Base-by-base conservation (phyloP, 2,797 vertebrate species). In the Acanthurus tractus region DNA sequence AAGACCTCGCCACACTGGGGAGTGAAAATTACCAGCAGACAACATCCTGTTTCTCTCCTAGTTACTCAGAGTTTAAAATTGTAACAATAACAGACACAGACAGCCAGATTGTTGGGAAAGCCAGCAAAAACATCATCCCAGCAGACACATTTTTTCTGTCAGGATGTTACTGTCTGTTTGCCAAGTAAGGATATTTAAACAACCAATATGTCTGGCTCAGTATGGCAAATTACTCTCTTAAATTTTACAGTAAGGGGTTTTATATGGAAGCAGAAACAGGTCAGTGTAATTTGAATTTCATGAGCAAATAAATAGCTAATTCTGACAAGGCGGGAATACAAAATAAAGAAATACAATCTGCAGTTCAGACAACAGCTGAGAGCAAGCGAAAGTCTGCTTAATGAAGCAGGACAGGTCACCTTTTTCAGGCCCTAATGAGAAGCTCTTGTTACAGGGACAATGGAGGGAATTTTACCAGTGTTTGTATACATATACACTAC, bases 1-100 rank as follows among this genome's bases (percentile, higher is more conserved):
- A 70, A 20, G 54, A 67, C 68, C 69, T 68, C 55, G 44, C 42
- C 63, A 38, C 40, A 55, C 62, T 22, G n/a, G 63, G 74, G 50
- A 61, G 29, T 55, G 45, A 71, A 83, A 78, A 75, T 63, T 13
- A 55, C 40, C 29, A 64, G 82, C 8, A 46, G 29, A 34, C 29
- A 34, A 34, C 29, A 34, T 34, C 29, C 29, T 34, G 29, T 34
- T 34, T 34, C 29, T 34, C 29, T 34, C 29, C 29, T 34, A 34
- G 29, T 34, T 34, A 34, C 6, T 34, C 7, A 1, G 29, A 34
- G 29, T 34, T 34, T 6, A 34, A 34, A 34, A 34, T 34, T 34
- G 29, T 2, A 3, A 11, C 8, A 2, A 11, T 13, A 13, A 3
- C 13, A 42, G 13, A 45, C 44, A 65, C 3, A 9, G 18, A 66